Base-by-base conservation (phyloP, 2,888 invertebrate species). In the Mythimna ferrago region DNA sequence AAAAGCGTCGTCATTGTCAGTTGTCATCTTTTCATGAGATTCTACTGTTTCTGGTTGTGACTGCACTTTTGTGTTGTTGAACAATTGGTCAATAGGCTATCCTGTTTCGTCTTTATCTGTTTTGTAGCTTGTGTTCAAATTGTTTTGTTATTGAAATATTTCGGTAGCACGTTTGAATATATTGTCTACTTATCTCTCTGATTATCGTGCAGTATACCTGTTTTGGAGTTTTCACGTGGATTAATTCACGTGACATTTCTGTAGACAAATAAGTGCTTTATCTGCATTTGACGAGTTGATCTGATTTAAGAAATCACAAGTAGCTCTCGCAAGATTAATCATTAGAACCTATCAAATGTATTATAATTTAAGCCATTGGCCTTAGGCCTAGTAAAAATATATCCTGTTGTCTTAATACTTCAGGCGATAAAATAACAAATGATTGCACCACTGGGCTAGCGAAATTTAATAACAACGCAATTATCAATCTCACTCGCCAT, bases 401-500 rank as follows among this genome's bases (percentile, higher is more conserved):
- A 68, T 67, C 60, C 67, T 58, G 67, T 57, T 58, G 32, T 73
- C 48, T 65, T 51, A 66, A 60, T 56, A 53, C 58, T 61, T 11
- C 53, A 73, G n/a, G 38, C 61, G 10, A 56, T 73, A 62, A 70
- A 78, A 61, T 41, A 69, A 74, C 54, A 54, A 68, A 73, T 66
- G 21, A 65, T 65, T 62, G 63, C 41, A 56, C 32, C 32, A 76
- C 53, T 58, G 63, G 69, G 67, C 32, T 65, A 62, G 71, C 58
- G 71, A 81, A 78, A 81, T 71, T 76, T 77, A 73, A 81, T 70
- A 67, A 62, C 71, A 65, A 65, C 3, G 74, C 65, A 81, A 78
- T 81, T 81, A 81, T 66, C 72, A 73, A 61, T 73, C 81, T 76
- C 74, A 74, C 78, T 68, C 68, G 68, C 68, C 71, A 81, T 81